Evolutionary conservation across 2,888 invertebrate genomes (phyloP), one percentile per base, ranked within the genome.

Genomic region (Tolmerus cingulatus): DNA sequence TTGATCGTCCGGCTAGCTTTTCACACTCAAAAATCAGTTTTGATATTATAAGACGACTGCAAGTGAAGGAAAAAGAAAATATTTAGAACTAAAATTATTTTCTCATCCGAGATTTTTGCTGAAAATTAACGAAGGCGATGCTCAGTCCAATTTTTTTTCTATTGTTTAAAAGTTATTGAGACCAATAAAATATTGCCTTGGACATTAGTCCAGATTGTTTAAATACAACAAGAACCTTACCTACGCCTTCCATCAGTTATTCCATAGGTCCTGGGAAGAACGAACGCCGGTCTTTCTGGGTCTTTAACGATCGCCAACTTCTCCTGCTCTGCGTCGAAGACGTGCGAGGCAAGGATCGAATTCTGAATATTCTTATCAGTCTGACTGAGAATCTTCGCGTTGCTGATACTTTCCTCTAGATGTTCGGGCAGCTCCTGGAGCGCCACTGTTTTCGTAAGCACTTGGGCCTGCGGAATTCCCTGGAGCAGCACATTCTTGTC

Each of bases 251-350:
- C 92, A 87, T 95, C 94, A 8, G 95, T 94, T 86, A 98, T 96
- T 19, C 98, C 98, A 91, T 95, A 95, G 87, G 94, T 93, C 89
- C 96, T 95, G 0, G 96, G 95, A 90, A 96, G 95, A 90, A 94
- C 95, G 91, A 94, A 96, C 30, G 95, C 95, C 9, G 97, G 96
- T 89, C 96, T 94, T 37, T 93, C 92, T 1, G 95, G 94, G 90
- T 97, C 95, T 91, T 95, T 95, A 2, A 94, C 93, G 92, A 95
- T 96, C 0, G 97, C 96, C 78, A 98, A 92, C 90, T 96, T 96
- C 87, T 95, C 93, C 91, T 97, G 96, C 90, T 96, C 95, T 27
- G 96, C 95, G 93, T 98, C 97, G 92, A 95, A 96, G 40, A 96
- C 93, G 91, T 95, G 94, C 0, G 96, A 94, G 76, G 94, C 94